Evolutionary conservation across 64 coral and sea anemone species (phyloP).

Genomic region (Orbicella faveolata): DNA sequence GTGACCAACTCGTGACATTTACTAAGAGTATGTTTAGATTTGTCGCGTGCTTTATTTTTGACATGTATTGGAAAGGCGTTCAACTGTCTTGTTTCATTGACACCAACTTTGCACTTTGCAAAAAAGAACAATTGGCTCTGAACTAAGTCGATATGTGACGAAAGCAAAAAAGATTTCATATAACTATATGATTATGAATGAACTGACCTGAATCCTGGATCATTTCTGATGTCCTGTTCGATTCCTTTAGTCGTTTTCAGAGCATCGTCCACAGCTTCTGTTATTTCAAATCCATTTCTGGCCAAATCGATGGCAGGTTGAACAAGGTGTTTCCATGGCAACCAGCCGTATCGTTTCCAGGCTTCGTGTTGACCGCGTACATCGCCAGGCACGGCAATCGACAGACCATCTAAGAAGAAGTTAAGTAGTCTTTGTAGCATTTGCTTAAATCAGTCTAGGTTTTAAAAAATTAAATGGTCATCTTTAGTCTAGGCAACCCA

Average conservation of each 20-base stretch:
- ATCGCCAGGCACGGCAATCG: constrained; percentile 65
- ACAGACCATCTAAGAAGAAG: constrained; percentile 18
- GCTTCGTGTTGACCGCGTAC: constrained; percentile 34
- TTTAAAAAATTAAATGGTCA: too few species aligned
- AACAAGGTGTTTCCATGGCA: constrained; percentile 57
- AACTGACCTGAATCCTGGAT: constrained; percentile 42
- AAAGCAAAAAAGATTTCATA: not conserved
- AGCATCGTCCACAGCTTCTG: constrained; percentile 12
- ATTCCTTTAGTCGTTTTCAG: not conserved
- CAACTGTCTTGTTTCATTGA: too few species aligned
- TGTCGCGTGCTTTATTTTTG: too few species aligned
- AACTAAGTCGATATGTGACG: too few species aligned
- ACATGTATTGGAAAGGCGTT: too few species aligned
- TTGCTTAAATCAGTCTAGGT: too few species aligned
- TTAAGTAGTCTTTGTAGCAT: too few species aligned
- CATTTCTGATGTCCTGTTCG: not conserved
- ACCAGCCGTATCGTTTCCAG: constrained; percentile 27
- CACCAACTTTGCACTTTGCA: too few species aligned
- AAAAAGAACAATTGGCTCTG: too few species aligned
- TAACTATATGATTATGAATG: not conserved
- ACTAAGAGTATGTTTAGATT: too few species aligned
- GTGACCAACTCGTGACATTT: too few species aligned
- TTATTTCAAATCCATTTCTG: constrained; percentile 40
- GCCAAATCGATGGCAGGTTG: constrained; percentile 69
- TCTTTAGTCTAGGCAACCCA: too few species aligned